Percentiles rank a stretch among this genome's conserved stretches.
Evolutionary conservation across 1,140 invertebrate genomes (phyloP).

Genomic region (Atta texana): DNA sequence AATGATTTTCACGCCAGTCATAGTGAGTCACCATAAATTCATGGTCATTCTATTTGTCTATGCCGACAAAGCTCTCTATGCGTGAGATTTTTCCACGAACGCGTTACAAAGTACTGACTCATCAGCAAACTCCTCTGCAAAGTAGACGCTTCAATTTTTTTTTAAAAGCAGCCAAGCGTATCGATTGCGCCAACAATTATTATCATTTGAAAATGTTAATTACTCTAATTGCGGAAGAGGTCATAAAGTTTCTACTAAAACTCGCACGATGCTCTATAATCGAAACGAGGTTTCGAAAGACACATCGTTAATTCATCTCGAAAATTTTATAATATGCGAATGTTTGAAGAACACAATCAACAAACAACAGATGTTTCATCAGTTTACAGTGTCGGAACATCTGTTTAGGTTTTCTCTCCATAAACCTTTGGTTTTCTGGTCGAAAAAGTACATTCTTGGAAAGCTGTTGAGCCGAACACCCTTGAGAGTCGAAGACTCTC

Average conservation of each 20-base stretch:
- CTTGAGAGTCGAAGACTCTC: conserved; percentile 9
- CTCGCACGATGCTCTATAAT: background rate
- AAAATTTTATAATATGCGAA: conserved; percentile 1
- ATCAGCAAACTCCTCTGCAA: conserved; percentile 6
- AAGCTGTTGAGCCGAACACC: background rate
- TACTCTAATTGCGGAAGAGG: conserved; percentile 2
- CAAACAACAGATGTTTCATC: conserved; percentile 11
- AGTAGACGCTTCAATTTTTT: background rate
- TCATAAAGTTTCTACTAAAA: conserved; percentile 24
- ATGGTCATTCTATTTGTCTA: conserved; percentile 54
- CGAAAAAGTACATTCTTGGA: conserved; percentile 19
- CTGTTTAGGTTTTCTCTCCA: conserved; percentile 8
- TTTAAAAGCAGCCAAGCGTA: background rate
- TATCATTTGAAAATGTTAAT: conserved; percentile 44
- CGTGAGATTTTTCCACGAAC: conserved; percentile 66
- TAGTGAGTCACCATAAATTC: conserved; percentile 63
- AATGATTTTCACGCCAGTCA: conserved; percentile 56
- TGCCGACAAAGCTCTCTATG: conserved; percentile 2
- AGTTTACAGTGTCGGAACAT: background rate
- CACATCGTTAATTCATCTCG: background rate
- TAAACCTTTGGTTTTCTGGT: conserved; percentile 46
- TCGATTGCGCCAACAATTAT: conserved; percentile 16
- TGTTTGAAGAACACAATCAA: background rate
- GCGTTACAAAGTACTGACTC: conserved; percentile 66
- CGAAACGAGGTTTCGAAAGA: background rate